Evolutionary conservation across 2,113 vertebrate species (phyloP).

Genomic region (Catharus minimus): DNA sequence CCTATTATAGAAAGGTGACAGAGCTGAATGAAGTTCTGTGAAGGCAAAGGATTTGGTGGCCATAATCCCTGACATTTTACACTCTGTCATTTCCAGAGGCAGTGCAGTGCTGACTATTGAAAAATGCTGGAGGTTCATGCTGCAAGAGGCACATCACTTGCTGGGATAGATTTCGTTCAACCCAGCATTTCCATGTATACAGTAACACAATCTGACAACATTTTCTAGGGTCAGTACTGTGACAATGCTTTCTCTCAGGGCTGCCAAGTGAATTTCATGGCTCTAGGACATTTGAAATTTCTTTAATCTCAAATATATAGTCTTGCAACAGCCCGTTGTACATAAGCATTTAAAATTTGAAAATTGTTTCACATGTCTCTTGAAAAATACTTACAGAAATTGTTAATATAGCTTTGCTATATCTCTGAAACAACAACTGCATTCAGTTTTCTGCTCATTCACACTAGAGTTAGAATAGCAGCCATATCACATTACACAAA

Average conservation of each 20-base stretch:
- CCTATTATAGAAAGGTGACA: conserved; percentile 27
- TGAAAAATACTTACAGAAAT: neutral
- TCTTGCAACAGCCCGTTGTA: neutral
- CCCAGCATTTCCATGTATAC: neutral
- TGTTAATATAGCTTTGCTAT: neutral
- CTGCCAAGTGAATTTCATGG: neutral
- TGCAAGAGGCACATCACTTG: conserved; percentile 2
- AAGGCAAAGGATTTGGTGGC: conserved; percentile 6
- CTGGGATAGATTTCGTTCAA: conserved; percentile 58
- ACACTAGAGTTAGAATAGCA: neutral
- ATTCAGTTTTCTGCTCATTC: neutral
- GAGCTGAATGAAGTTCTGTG: conserved; percentile 11
- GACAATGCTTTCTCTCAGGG: conserved; percentile 4
- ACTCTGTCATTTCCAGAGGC: conserved; percentile 25
- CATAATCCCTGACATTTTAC: conserved; percentile 46
- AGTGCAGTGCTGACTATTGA: conserved; percentile 15
- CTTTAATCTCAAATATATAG: neutral
- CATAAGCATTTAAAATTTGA: neutral
- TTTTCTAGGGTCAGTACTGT: neutral
- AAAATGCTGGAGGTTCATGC: conserved; percentile 10
- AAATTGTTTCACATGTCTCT: neutral
- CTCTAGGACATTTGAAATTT: neutral
- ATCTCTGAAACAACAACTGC: neutral
- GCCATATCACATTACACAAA: neutral
- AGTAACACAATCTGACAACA: conserved; percentile 15